A percentile compares a stretch with the other conserved stretches of the same genome.
phyloP scores from a whole-genome alignment of 1,140 invertebrate genomes.

The Brachionus calyciflorus region DNA sequence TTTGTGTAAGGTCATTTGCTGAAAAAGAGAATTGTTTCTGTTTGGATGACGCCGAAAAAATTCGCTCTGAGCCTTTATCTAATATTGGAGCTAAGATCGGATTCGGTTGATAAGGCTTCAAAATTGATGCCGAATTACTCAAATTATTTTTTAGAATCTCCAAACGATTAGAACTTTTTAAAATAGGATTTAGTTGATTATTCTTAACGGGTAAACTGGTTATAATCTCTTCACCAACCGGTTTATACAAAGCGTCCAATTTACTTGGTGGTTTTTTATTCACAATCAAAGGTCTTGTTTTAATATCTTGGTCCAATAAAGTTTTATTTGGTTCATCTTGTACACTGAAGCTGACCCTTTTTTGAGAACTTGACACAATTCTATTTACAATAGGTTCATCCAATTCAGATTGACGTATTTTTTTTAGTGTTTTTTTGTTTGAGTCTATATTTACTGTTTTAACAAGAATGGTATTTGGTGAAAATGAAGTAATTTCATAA shows the following conservation, averaged over 20 bases:
- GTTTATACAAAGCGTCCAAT: conserved; percentile 3
- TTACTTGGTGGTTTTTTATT: not conserved
- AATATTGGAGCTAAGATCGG: not conserved
- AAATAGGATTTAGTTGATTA: not conserved
- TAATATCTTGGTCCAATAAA: too few species aligned
- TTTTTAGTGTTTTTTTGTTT: not conserved
- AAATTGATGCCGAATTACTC: not conserved
- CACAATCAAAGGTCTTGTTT: not conserved
- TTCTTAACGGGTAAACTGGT: conserved; percentile 10
- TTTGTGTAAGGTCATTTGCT: not conserved
- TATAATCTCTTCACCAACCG: not conserved
- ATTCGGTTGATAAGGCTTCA: not conserved
- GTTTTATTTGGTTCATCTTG: not conserved
- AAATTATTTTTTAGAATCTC: not conserved
- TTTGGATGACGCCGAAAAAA: not conserved
- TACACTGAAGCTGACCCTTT: conserved; percentile 12
- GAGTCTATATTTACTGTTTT: not conserved
- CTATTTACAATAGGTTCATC: not conserved
- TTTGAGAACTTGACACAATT: conserved; percentile 3
- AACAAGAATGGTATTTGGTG: not conserved
- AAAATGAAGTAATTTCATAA: conserved; percentile 1
- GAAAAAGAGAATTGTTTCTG: not conserved
- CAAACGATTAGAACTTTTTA: not conserved
- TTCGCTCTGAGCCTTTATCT: not conserved
- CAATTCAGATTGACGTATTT: not conserved